Evolutionary conservation across 1,140 invertebrate genomes (phyloP), one percentile per base, ranked within the genome.

Genomic region (Drosophila neocordata): DNA sequence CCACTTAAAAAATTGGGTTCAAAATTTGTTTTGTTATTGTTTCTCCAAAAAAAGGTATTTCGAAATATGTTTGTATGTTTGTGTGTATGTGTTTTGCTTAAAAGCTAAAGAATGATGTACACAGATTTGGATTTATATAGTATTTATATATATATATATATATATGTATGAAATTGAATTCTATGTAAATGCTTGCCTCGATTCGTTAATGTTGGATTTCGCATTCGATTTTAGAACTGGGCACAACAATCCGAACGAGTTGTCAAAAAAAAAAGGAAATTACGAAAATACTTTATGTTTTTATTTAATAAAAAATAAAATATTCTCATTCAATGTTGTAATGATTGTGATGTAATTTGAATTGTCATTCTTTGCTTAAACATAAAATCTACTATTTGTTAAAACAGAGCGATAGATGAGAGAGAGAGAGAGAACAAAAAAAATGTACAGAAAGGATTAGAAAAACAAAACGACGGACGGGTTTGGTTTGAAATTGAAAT

Each of bases 1-100:
- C 79, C 83, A 77, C 64, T 67, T 57, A 70, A 73, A 79, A 79
- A 77, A 34, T 75, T 69, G 70, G 84, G 73, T 56, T 48, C 24
- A 51, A 65, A 60, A 78, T 59, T 53, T 71, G 35, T 60, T 27
- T 64, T 73, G 58, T 65, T 75, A 65, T 81, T 73, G 48, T 44
- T 44, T 18, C 7, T 18, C 41, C 18, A 15, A 48, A 48, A 44
- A 73, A 79, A 79, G 79, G 75, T 66, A 66, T 83, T 61, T 83
- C 71, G 62, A 65, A 67, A 48, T 20, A 15, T 44, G 41, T 44
- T 0, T 31, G 27, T 44, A 18, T 44, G 41, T 44, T n/a, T 18
- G 4, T 44, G 13, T 20, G 8, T 48, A 12, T 48, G 41, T 20
- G 24, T 65, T 69, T 44, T 6, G 65, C 75, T 87, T 87, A 87